Evolutionary conservation across 2,888 invertebrate genomes (phyloP), one percentile per base, ranked within the genome.

Genomic region (Drosophila borealis): DNA sequence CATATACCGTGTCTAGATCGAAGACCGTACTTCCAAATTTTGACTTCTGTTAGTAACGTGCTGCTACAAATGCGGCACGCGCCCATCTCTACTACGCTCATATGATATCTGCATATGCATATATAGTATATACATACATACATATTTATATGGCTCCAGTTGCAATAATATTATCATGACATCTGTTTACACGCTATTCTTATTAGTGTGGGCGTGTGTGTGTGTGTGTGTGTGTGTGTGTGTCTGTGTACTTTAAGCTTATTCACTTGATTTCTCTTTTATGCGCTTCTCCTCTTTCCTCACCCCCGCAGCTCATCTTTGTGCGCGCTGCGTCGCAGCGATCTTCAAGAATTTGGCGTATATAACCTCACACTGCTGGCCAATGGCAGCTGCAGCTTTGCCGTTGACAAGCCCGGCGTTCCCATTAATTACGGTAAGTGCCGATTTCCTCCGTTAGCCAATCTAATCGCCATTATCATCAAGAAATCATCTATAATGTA

Each of bases 281-380:
- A n/a, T 41, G 3, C 41, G 25, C n/a, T 21, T 19, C 19, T 41
- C 11, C 17, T 1, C 25, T 19, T 17, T 36, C 13, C 4, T 9
- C 13, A 2, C 13, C 49, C n/a, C 13, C 21, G 11, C 86, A 95
- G 95, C 59, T 93, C 94, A 11, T 86, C 95, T 42, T 77, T 95
- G 53, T 96, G 96, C 49, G 74, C 76, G n/a, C 59, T 89, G 21
- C 68, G 75, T 19, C 84, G 81, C 53, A 78, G 46, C 34, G 49
- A 94, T 62, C 89, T 96, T 78, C 95, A 95, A 1, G 94, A 96
- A 92, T 96, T 96, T 85, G 96, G 96, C 4, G 94, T 96, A 57
- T 96, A 96, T 89, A 93, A 94, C 65, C 91, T 96, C 46, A 93
- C 93, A 41, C 91, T 94, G 2, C 90, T 92, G 14, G 86, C 91